Base-by-base conservation (phyloP, 92 coral and sea anemone species). In the Phenganax subtilis region DNA sequence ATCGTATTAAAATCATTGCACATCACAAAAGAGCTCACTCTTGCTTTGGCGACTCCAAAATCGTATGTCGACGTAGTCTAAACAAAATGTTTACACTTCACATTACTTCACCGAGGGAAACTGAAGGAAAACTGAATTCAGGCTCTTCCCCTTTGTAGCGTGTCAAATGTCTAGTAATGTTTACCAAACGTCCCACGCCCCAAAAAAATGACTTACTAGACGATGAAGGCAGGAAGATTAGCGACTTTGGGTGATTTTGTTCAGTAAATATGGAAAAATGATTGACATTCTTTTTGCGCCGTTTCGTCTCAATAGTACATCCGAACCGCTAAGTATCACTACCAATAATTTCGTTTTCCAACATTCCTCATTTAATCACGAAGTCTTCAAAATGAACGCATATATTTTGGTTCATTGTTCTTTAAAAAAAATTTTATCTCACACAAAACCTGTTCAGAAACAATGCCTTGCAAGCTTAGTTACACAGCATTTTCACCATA, bases 171-270 rank as follows among this genome's bases (percentile, higher is more conserved):
- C 57, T 55, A 30, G 60, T 3, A 25, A 63, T 54, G 75, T 75
- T 53, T 65, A 27, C 73, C 73, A 10, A 53, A 30, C 47, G 73
- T 68, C 73, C 6, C 73, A 37, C 73, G 54, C 54, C 54, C 55
- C 54, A 57, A 55, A 76, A 76, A 76, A 76, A 57, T 57, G 69
- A 58, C 65, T 76, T 31, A 20, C 16, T 6, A 31, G 69, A 59
- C 81, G 59, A 76, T 76, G 16, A n/a, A 8, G 67, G 81, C 28
- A 59, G 70, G 70, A 20, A 15, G 25, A 76, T 76, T 76, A 76
- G 70, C 70, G 69, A 31, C 81, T 29, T 76, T 30, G 52, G 9
- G 81, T 59, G 60, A 61, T 29, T 76, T 76, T 59, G 15, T 25
- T 31, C 0, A n/a, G 81, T 59, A 76, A 76, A 76, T 52, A 76